phyloP scores from a whole-genome alignment of 2,113 vertebrate genomes.

The Centrocercus urophasianus region DNA sequence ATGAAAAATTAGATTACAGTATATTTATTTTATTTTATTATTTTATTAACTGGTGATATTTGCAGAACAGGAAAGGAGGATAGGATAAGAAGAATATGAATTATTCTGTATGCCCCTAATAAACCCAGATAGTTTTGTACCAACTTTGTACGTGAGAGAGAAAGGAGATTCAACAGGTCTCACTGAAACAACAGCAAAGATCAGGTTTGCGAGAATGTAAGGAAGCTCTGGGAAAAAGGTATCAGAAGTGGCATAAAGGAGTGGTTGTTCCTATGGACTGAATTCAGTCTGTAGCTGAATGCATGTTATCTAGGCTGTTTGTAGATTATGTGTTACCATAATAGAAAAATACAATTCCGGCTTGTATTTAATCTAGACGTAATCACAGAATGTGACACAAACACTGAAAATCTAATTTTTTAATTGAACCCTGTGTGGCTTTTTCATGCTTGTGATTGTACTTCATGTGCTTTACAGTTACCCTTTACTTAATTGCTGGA shows the following conservation, averaged over 20 bases:
- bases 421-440: background rate
- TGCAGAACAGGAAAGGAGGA: background rate
- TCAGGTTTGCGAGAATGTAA: background rate
- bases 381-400: background rate
- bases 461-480: background rate
- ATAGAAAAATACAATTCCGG: background rate
- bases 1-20: background rate
- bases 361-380: background rate
- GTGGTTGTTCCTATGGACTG: background rate
- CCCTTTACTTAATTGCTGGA: background rate
- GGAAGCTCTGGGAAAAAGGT: background rate
- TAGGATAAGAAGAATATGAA: background rate
- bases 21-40: background rate
- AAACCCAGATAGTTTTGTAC: background rate
- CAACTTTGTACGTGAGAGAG: background rate
- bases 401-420: background rate
- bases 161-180: background rate
- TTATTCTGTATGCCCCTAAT: background rate
- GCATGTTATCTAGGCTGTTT: background rate
- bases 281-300: background rate
- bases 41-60: background rate
- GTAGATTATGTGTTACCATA: background rate
- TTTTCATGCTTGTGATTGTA: background rate
- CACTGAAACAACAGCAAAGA: background rate
- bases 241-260: background rate